These are phyloP conservation scores for Regulus satrapa DNA, from an alignment of 2,113 vertebrate species.

Conservation along the genomic window DNA sequence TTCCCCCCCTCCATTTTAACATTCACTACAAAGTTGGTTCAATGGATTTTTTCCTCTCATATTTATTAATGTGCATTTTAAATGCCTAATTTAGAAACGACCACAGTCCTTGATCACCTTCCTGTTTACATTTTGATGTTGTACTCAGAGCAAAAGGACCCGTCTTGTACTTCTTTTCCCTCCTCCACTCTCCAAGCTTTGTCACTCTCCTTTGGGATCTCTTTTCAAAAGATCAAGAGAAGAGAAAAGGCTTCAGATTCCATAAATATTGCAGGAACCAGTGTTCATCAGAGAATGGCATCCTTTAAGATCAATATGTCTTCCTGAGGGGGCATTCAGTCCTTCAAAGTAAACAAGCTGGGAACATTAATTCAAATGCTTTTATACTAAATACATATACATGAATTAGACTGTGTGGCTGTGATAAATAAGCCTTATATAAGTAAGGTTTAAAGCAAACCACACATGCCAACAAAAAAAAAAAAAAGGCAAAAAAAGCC, in stretches of 20 bases:
- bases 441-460: slow-evolving; percentile 18
- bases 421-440: slow-evolving; percentile 35
- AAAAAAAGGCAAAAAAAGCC: neutral
- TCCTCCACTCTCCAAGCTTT: slow-evolving; percentile 50
- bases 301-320: slow-evolving; percentile 61
- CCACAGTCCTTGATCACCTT: slow-evolving; percentile 58
- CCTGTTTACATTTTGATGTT: slow-evolving; percentile 62
- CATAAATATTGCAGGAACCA: slow-evolving; percentile 73
- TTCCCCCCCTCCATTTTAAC: neutral
- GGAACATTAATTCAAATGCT: slow-evolving; percentile 56
- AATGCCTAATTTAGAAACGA: slow-evolving; percentile 61
- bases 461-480: neutral
- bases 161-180: slow-evolving; percentile 20
- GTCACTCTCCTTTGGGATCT: slow-evolving; percentile 62
- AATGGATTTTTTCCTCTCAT: neutral
- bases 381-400: slow-evolving; percentile 51
- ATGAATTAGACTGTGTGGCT: neutral
- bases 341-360: slow-evolving; percentile 68
- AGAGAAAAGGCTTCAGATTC: slow-evolving; percentile 64
- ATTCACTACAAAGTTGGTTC: neutral
- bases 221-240: slow-evolving; percentile 72
- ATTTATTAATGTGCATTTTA: slow-evolving; percentile 66
- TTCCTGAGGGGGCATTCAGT: slow-evolving; percentile 57
- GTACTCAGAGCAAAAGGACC: slow-evolving; percentile 19
- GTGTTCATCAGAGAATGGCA: slow-evolving; percentile 55